Conservation (phyloP, 2,113 vertebrate species). For the Percina caprodes region DNA sequence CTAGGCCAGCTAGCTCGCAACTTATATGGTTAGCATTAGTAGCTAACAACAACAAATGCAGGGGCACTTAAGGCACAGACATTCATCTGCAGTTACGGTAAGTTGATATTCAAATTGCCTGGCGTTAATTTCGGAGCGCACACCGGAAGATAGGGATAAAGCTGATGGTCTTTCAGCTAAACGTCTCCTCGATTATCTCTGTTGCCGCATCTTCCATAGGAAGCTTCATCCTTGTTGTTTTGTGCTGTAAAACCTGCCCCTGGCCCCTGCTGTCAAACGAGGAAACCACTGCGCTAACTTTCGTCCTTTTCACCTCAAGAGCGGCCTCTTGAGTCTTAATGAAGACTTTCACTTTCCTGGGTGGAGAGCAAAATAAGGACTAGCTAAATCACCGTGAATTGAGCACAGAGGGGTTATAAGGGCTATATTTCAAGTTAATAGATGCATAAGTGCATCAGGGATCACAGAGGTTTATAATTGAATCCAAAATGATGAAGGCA, state of each 20-base stretch:
- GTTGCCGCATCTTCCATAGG: constrained; percentile 40
- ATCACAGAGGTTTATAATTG: not conserved
- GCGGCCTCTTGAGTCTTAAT: constrained; percentile 74
- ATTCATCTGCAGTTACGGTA: constrained; percentile 46
- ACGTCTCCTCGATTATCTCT: constrained; percentile 33
- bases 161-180: constrained; percentile 20
- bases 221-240: constrained; percentile 72
- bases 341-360: not conserved
- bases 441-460: not conserved
- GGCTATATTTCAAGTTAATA: not conserved
- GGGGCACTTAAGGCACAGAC: constrained; percentile 27
- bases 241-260: constrained; percentile 64
- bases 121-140: not conserved
- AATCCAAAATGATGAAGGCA: no score
- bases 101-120: constrained; percentile 30
- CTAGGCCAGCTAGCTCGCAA: constrained; percentile 73
- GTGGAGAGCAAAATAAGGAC: no score
- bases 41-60: constrained; percentile 77
- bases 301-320: constrained; percentile 68
- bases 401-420: not conserved
- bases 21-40: constrained; percentile 71
- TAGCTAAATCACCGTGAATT: not conserved
- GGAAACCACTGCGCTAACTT: constrained; percentile 38
- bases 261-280: constrained; percentile 67
- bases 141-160: not conserved